Conservation (phyloP, 2,797 vertebrate genomes). For the Tolypeutes matacus region DNA sequence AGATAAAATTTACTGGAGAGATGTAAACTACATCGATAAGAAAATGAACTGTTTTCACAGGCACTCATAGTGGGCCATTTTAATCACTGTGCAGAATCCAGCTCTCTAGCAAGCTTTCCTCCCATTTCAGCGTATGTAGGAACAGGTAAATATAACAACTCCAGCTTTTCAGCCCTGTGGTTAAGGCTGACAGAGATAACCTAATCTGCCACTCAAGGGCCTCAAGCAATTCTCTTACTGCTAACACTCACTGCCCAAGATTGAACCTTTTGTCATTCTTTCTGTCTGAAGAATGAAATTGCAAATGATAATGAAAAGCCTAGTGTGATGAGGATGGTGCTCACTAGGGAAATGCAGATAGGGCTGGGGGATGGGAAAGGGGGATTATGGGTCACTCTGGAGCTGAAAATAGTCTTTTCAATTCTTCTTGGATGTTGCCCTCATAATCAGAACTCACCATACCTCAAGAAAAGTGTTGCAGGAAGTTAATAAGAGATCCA, state of each 20-base stretch:
- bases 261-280: background rate
- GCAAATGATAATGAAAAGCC: background rate
- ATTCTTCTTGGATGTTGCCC: background rate
- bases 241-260: background rate
- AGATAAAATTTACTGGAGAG: constrained; percentile 79
- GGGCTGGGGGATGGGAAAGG: too few relatives aligned
- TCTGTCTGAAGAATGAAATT: background rate
- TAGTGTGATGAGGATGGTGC: background rate
- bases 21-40: constrained; percentile 66
- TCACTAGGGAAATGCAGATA: background rate
- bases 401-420: background rate
- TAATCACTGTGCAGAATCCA: constrained; percentile 26
- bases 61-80: constrained; percentile 15
- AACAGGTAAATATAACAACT: constrained; percentile 11
- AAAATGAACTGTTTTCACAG: constrained; percentile 74
- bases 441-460: background rate
- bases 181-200: background rate
- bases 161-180: background rate
- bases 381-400: background rate
- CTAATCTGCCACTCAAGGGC: background rate
- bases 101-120: constrained; percentile 34
- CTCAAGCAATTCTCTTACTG: background rate
- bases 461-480: background rate
- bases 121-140: background rate
- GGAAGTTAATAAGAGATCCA: background rate